Evolutionary conservation across 2,888 invertebrate species (phyloP).

Genomic region (Perithous albicinctus): DNA sequence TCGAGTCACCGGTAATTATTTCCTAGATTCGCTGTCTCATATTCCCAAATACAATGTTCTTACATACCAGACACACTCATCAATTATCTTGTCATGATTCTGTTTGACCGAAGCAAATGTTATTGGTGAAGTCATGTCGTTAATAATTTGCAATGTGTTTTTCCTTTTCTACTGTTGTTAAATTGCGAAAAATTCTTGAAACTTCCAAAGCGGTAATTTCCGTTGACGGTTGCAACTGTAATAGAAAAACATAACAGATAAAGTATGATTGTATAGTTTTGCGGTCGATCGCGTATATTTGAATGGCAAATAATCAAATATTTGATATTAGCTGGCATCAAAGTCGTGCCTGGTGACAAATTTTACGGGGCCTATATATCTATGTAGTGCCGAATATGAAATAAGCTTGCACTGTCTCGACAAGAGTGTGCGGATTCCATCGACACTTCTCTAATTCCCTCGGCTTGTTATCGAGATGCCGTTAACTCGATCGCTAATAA

Average conservation of each 20-base stretch:
- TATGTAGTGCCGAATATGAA: background rate
- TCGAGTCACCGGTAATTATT: background rate
- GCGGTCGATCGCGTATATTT: background rate
- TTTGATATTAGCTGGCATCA: constrained; percentile 27
- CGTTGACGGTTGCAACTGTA: no score
- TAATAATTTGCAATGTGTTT: background rate
- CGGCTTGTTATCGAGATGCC: constrained; percentile 44
- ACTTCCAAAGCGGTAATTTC: background rate
- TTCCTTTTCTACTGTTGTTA: background rate
- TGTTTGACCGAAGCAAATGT: background rate
- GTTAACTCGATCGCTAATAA: constrained; percentile 54
- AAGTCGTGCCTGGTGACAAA: no score
- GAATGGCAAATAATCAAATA: constrained; percentile 32
- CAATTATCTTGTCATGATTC: background rate
- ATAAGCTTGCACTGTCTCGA: background rate
- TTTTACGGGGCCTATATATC: no score
- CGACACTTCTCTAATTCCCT: constrained; percentile 44
- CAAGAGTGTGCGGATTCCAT: constrained; percentile 22
- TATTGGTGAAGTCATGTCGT: background rate
- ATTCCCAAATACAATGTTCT: background rate
- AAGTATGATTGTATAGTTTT: background rate
- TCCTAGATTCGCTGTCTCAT: background rate
- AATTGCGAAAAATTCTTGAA: background rate
- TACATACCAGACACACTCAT: background rate
- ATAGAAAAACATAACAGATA: background rate